These are phyloP conservation scores for Dasyprocta punctata DNA, from an alignment of 2,113 vertebrate species.

Conservation along the genomic window DNA sequence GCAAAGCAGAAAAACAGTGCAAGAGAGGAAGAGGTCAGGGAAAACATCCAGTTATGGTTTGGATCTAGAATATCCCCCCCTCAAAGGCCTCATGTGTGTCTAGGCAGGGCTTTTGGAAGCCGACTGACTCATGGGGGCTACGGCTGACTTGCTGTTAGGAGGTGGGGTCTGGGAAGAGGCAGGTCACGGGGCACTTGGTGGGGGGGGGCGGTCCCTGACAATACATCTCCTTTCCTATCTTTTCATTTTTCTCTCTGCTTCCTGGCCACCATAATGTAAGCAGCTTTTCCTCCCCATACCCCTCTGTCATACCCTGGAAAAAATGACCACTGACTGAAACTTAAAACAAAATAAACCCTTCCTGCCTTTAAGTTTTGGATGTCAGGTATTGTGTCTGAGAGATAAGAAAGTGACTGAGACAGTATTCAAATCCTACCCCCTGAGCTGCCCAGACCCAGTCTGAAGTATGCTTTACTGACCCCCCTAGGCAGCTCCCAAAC, in stretches of 20 bases:
- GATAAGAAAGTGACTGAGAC: background rate
- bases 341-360: background rate
- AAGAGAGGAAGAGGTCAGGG: background rate
- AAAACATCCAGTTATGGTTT: background rate
- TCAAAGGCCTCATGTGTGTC: background rate
- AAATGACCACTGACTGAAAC: background rate
- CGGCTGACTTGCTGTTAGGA: background rate
- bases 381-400: background rate
- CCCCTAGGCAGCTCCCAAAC: background rate
- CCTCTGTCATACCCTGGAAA: background rate
- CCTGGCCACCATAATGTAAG: background rate
- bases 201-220: background rate
- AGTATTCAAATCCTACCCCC: background rate
- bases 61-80: background rate
- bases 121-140: background rate
- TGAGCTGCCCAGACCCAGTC: no score
- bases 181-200: background rate
- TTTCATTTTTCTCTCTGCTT: background rate
- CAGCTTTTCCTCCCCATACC: background rate
- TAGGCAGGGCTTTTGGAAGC: background rate
- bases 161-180: background rate
- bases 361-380: background rate
- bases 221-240: background rate
- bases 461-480: background rate
- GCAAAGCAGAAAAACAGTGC: background rate